Evolutionary conservation across 1,140 invertebrate species (phyloP).

Genomic region (Ganaspis sp.): DNA sequence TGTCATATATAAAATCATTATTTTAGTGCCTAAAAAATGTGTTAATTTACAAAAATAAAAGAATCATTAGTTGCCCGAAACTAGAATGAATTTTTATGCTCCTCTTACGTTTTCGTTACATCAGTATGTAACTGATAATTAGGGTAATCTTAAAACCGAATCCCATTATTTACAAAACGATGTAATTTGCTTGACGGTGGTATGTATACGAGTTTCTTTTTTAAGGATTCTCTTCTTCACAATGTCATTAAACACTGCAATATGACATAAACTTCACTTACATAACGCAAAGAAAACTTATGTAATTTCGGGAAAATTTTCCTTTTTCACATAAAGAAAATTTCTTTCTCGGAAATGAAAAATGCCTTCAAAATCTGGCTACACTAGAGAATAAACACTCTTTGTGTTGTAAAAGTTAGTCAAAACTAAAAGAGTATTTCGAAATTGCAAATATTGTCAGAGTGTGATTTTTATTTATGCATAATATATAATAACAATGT

Average conservation of each 20-base stretch:
- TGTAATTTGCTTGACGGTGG: conserved; percentile 62
- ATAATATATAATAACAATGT: conserved; percentile 49
- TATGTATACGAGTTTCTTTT: conserved; percentile 67
- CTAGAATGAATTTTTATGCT: too few species aligned
- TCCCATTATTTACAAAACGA: conserved; percentile 67
- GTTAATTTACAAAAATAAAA: too few species aligned
- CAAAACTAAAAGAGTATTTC: background rate
- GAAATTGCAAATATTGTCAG: conserved; percentile 33
- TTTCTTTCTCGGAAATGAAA: too few species aligned
- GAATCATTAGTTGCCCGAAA: too few species aligned
- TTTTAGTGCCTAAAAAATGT: too few species aligned
- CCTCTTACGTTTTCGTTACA: background rate
- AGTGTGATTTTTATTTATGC: background rate
- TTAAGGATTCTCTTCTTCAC: conserved; percentile 74
- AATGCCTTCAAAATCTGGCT: too few species aligned
- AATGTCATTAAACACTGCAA: conserved; percentile 70
- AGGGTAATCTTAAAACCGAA: conserved; percentile 67
- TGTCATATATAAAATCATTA: too few species aligned
- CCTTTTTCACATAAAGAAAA: background rate
- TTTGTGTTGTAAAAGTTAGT: too few species aligned
- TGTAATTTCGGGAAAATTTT: background rate
- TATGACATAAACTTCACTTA: conserved; percentile 56
- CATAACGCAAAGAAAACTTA: conserved; percentile 43
- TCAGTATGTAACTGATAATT: conserved; percentile 55
- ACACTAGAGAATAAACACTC: too few species aligned